Percentiles rank a stretch among this genome's conserved stretches.
Conservation (phyloP, 2,888 invertebrate genomes). For the Amblyteles armatorius region DNA sequence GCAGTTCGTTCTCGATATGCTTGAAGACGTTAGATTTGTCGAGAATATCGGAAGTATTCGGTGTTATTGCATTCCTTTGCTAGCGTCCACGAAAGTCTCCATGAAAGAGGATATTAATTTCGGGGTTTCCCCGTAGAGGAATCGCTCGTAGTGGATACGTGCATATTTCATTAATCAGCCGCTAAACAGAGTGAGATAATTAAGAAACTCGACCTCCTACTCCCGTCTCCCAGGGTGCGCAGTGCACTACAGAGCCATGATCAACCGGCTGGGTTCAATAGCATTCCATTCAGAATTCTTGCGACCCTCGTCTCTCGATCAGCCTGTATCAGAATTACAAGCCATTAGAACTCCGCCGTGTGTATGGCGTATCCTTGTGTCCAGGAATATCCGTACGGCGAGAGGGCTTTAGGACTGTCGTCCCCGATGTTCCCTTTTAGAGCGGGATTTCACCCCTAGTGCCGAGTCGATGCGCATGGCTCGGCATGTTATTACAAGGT, state of each 20-base stretch:
- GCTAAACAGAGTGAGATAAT: conserved; percentile 74
- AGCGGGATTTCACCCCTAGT: background rate
- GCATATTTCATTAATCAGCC: conserved; percentile 76
- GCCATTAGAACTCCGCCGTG: background rate
- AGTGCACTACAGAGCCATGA: conserved; percentile 47
- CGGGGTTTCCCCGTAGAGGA: background rate
- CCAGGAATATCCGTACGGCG: background rate
- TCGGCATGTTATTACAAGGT: background rate
- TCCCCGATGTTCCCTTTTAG: background rate
- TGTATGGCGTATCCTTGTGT: background rate
- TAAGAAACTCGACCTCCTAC: conserved; percentile 75
- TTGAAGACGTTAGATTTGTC: no score
- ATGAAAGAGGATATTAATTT: background rate
- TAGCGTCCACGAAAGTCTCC: background rate
- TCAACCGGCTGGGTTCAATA: conserved; percentile 77
- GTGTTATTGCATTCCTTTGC: background rate
- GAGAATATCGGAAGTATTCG: no score
- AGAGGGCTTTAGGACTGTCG: background rate
- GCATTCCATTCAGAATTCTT: conserved; percentile 76
- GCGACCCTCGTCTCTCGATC: conserved; percentile 35
- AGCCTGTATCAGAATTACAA: conserved; percentile 57
- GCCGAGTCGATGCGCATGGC: background rate
- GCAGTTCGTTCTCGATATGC: no score
- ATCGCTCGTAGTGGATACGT: conserved; percentile 12
- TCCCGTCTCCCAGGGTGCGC: background rate